Evolutionary conservation across 2,797 vertebrate genomes (phyloP).

Genomic region (Alosa sapidissima): DNA sequence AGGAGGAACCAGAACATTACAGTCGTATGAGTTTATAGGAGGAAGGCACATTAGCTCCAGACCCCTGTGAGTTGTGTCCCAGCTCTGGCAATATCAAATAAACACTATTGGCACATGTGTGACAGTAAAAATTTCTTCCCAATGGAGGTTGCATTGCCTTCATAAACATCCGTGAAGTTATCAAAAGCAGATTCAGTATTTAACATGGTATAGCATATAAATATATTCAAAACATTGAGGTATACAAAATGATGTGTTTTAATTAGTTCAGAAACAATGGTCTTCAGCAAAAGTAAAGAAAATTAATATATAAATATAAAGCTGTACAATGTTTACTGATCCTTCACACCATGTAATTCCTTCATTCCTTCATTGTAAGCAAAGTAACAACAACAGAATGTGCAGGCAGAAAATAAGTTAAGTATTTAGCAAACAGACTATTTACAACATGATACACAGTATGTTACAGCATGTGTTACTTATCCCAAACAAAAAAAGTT

Average conservation of each 20-base stretch:
- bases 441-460: background rate
- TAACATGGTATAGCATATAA: background rate
- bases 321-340: background rate
- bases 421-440: background rate
- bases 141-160: background rate
- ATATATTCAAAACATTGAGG: slow-evolving; percentile 6
- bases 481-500: background rate
- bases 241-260: slow-evolving; percentile 9
- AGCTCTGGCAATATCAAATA: background rate
- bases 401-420: slow-evolving; percentile 25
- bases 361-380: background rate
- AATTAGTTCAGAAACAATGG: background rate
- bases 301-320: background rate
- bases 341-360: background rate
- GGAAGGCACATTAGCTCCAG: background rate
- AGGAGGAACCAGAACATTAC: background rate
- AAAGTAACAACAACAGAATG: background rate
- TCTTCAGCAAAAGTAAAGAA: slow-evolving; percentile 7
- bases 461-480: background rate
- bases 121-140: background rate
- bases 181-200: background rate
- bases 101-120: background rate
- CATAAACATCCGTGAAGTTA: background rate
- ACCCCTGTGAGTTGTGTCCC: background rate
- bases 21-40: background rate